These are phyloP conservation scores for Metacarcinus magister DNA, from an alignment of 2,888 invertebrate genomes.

Conservation along the genomic window DNA sequence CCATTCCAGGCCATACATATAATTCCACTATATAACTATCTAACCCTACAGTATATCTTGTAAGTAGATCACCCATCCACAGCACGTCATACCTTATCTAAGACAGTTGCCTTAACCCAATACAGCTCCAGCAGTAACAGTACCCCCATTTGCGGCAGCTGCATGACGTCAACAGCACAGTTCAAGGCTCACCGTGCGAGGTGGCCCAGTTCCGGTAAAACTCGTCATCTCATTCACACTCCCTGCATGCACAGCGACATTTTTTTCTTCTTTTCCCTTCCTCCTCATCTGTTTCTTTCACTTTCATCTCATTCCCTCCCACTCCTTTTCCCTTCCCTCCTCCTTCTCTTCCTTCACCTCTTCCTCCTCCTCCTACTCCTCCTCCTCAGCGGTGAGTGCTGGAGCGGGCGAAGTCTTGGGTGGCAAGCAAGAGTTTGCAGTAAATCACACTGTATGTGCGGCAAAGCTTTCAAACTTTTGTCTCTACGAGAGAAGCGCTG, in stretches of 20 bases:
- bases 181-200: no score
- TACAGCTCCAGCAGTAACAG: no score
- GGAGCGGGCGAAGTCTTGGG: not conserved
- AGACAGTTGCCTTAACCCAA: no score
- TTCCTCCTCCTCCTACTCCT: not conserved
- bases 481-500: not conserved
- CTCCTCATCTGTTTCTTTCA: not conserved
- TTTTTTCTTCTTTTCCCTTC: not conserved
- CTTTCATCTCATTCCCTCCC: not conserved
- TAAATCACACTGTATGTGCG: not conserved
- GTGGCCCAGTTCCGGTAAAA: no score
- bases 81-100: no score
- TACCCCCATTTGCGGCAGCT: no score
- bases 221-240: no score
- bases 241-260: not conserved
- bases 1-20: no score
- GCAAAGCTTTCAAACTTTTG: conserved; percentile 46
- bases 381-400: conserved; percentile 1
- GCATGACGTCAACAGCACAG: no score
- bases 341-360: not conserved
- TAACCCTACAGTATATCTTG: no score
- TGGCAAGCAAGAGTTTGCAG: conserved; percentile 37
- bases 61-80: no score
- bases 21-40: no score
- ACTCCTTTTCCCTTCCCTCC: not conserved